These are phyloP conservation scores for Scomber colias DNA, from an alignment of 2,113 vertebrate genomes.

Conservation along the genomic window DNA sequence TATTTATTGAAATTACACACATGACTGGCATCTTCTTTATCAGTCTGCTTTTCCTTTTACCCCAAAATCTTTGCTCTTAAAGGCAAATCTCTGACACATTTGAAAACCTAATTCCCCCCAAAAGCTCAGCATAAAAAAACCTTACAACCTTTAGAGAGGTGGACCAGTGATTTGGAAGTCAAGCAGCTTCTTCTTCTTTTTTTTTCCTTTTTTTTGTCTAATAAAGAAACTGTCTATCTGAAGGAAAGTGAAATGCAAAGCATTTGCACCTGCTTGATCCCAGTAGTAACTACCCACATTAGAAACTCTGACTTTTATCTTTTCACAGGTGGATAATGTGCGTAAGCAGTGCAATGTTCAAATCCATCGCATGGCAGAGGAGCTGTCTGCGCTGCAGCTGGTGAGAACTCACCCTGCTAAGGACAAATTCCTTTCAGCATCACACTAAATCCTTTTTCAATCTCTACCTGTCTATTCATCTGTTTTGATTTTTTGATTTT, in stretches of 20 bases:
- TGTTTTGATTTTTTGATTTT: neutral
- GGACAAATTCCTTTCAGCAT: conserved; percentile 34
- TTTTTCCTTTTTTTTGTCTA: conserved; percentile 1
- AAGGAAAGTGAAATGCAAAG: conserved; percentile 13
- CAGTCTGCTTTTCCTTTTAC: neutral
- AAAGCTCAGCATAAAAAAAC: neutral
- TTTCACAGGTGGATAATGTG: conserved; percentile 87
- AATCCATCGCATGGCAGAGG: conserved; percentile 90
- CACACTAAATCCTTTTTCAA: conserved; percentile 23
- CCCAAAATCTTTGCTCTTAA: neutral
- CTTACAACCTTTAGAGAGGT: neutral
- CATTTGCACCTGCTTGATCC: neutral
- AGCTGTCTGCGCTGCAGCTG: conserved; percentile 91
- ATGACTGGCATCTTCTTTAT: neutral
- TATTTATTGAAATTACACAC: neutral
- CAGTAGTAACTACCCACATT: neutral
- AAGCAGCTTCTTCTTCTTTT: neutral
- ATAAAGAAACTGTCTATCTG: neutral
- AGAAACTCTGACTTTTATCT: conserved; percentile 31
- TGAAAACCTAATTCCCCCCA: neutral
- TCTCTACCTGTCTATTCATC: conserved; percentile 11
- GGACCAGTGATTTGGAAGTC: neutral
- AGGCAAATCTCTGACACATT: neutral
- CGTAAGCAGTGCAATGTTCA: conserved; percentile 90
- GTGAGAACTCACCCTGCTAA: conserved; percentile 75